Base-by-base conservation (phyloP, 2,888 invertebrate genomes). In the Lepidocyrtoides sp. region DNA sequence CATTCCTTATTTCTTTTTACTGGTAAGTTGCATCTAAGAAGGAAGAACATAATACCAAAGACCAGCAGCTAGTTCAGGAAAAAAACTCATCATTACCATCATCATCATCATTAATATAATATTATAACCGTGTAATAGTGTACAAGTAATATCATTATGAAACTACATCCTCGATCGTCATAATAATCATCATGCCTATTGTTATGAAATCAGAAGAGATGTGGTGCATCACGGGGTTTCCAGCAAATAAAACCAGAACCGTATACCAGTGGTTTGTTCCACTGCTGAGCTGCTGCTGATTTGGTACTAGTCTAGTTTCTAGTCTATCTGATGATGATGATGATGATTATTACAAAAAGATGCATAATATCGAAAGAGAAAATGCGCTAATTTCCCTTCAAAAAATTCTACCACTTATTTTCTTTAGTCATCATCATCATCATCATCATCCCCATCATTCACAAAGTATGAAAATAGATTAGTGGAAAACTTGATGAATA, bases 51-150 rank as follows among this genome's bases (percentile, higher is more conserved):
- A n/a, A n/a, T n/a, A n/a, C n/a, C n/a, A n/a, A n/a, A n/a, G n/a
- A 51, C 51, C n/a, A 17, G 51, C 51, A 51, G 51, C 5, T 17
- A 17, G n/a, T 17, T 2, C 51, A 44, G 10, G 2, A 48, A 17
- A 3, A 51, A 51, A 51, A n/a, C 51, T 51, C 51, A 51, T 51
- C 51, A 51, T 51, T 51, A 51, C n/a, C n/a, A n/a, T 51, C 44
- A 44, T 2, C 2, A 8, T 44, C 44, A 44, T 54, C 60, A 60
- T 60, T 77, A 77, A 77, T 72, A 72, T 72, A 72, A 57, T 60
- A 60, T 60, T 60, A 60, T 60, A 26, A 26, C 60, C 12, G 8
- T 2, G 8, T 60, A 60, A 60, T 60, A 60, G 60, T 26, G 23
- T 60, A 60, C 60, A 60, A 23, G 60, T 26, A 60, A 60, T 60